Evolutionary conservation across 2,797 vertebrate genomes (phyloP).

Genomic region (Periophthalmus magnuspinnatus): DNA sequence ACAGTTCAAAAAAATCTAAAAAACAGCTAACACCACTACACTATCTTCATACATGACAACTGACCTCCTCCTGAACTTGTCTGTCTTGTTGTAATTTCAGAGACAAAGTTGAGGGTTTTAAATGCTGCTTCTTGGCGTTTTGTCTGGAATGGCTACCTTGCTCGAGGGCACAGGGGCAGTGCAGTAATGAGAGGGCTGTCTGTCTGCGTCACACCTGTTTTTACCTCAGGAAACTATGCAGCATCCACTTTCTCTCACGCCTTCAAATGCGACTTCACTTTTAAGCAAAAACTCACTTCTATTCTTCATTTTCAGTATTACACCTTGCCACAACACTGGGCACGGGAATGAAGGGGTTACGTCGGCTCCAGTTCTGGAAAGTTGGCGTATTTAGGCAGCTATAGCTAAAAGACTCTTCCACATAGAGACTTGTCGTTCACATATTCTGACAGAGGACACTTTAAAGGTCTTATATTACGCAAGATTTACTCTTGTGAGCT

Average conservation of each 20-base stretch:
- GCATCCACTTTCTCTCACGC: constrained; percentile 63
- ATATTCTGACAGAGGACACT: no score
- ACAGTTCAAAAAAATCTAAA: no score
- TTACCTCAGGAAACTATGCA: constrained; percentile 54
- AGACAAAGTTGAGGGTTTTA: background rate
- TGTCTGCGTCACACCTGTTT: constrained; percentile 71
- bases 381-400: no score
- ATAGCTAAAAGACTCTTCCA: no score
- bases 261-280: background rate
- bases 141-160: constrained; percentile 10
- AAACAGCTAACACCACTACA: background rate
- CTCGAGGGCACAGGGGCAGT: constrained; percentile 36
- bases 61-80: constrained; percentile 6
- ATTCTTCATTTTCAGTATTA: constrained; percentile 1
- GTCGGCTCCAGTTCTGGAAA: no score
- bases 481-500: no score
- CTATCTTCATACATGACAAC: background rate
- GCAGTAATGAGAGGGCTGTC: constrained; percentile 66
- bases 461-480: no score
- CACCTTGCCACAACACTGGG: background rate
- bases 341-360: no score
- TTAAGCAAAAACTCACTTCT: background rate
- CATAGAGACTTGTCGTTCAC: no score
- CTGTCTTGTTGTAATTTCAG: background rate
- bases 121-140: constrained; percentile 19